Evolutionary conservation across 2,888 invertebrate genomes (phyloP), one percentile per base, ranked within the genome.

Genomic region (Papilio protenor): DNA sequence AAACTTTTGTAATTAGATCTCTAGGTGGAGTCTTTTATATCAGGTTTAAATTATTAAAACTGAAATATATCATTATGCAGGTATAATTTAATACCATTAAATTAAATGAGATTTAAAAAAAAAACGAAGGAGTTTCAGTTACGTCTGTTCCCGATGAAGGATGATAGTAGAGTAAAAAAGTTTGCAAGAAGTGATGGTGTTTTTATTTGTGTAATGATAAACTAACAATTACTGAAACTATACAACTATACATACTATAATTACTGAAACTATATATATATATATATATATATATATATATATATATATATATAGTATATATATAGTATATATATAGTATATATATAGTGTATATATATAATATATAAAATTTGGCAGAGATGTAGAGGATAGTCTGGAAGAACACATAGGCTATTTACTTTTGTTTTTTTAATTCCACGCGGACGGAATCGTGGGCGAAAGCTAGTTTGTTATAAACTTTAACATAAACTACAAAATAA

Each of bases 1-100:
- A 80, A 92, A 92, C 87, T 91, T 92, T 88, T 85, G 87, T 91
- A 90, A 91, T 91, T 90, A 92, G 86, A 85, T 88, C 85, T 84
- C 84, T 85, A 75, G 64, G 75, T 77, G 64, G 47, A 71, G 33
- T 73, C 57, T 76, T 76, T 76, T 75, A 73, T 76, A 69, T 76
- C 49, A 57, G 69, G 33, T 69, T 76, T 69, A 55, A 66, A 59
- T 69, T 73, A 40, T 8, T 40, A 40, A 40, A 40, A 40, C 8
- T 8, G 8, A 40, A 40, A 40, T 40, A 40, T 40, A 66, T 73
- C 11, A 75, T 59, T 55, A 55, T 70, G 10, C 40, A 0, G 49
- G 14, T 47, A 12, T 12, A 52, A 12, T 49, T 23, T 16, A 2
- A 49, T 2, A 27, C 61, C 40, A 40, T 40, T 40, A 40, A 8